phyloP scores from a whole-genome alignment of 2,888 invertebrate species.

The Listrodromus nycthemerus region DNA sequence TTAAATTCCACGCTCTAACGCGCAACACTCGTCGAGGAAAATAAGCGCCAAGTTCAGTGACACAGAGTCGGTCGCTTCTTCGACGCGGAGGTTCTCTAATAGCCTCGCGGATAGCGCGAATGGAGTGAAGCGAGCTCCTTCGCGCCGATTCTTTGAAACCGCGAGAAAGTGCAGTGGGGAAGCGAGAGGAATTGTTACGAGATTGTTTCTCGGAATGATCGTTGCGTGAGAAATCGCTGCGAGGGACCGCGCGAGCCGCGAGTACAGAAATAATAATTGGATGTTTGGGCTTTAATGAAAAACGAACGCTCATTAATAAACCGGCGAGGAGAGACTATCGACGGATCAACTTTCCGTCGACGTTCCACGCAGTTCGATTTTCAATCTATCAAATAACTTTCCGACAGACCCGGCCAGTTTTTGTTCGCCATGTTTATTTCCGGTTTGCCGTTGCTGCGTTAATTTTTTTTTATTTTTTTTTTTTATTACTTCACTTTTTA shows the following conservation, averaged over 20 bases:
- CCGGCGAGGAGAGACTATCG: slow-evolving; percentile 23
- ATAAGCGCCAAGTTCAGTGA: slow-evolving; percentile 65
- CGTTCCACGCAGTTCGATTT: not conserved
- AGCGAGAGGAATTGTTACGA: slow-evolving; percentile 53
- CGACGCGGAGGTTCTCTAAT: slow-evolving; percentile 5
- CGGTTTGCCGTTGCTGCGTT: no score
- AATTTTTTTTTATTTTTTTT: not conserved
- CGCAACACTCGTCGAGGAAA: slow-evolving; percentile 41
- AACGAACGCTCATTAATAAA: slow-evolving; percentile 33
- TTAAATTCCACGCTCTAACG: slow-evolving; percentile 50
- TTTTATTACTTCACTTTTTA: not conserved
- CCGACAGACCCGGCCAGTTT: not conserved
- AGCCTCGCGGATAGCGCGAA: slow-evolving; percentile 31
- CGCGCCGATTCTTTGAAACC: not conserved
- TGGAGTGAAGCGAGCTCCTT: slow-evolving; percentile 39
- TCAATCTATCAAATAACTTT: slow-evolving; percentile 41
- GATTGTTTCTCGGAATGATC: slow-evolving; percentile 54
- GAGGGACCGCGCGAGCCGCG: not conserved
- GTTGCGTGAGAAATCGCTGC: slow-evolving; percentile 17
- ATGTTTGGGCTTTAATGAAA: slow-evolving; percentile 47
- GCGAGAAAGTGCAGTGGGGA: not conserved
- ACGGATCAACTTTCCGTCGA: slow-evolving; percentile 36
- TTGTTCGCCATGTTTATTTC: no score
- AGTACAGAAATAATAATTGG: slow-evolving; percentile 45
- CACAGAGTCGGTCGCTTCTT: slow-evolving; percentile 33